Evolutionary conservation across 1,140 invertebrate genomes (phyloP).

Genomic region (Sycophaga agraensis): DNA sequence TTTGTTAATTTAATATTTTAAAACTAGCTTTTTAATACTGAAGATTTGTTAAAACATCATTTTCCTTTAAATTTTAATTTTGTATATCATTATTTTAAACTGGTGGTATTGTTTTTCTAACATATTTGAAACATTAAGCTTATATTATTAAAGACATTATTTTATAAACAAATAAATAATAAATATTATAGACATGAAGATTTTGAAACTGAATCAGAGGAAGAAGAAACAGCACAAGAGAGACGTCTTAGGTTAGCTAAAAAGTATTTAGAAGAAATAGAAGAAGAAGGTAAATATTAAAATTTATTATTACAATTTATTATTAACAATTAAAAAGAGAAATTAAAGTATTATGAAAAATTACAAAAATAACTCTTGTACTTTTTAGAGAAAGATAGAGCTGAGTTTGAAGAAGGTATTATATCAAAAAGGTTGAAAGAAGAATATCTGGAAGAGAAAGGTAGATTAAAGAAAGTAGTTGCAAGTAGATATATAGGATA

Average conservation of each 20-base stretch:
- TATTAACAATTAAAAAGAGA: not conserved
- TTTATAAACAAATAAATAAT: no score
- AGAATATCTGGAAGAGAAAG: constrained; percentile 83
- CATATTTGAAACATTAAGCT: no score
- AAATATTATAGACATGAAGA: constrained; percentile 25
- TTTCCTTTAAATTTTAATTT: constrained; percentile 6
- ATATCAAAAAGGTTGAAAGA: constrained; percentile 74
- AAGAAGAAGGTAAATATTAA: constrained; percentile 65
- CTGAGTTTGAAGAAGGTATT: constrained; percentile 68
- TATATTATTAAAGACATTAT: no score
- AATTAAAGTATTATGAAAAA: not conserved
- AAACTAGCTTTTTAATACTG: no score
- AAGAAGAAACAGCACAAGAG: constrained; percentile 83
- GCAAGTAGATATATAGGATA: constrained; percentile 67
- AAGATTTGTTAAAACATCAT: no score
- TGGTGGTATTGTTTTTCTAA: no score
- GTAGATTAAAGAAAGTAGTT: constrained; percentile 72
- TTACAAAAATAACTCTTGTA: not conserved
- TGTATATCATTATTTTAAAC: no score
- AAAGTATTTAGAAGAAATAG: constrained; percentile 83
- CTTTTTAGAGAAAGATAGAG: constrained; percentile 66
- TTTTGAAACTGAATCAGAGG: constrained; percentile 61
- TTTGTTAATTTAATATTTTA: not conserved
- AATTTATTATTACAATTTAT: not conserved
- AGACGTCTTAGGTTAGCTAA: constrained; percentile 87